These are phyloP conservation scores for Charanyca ferruginea DNA, from an alignment of 2,888 invertebrate genomes.

Conservation along the genomic window DNA sequence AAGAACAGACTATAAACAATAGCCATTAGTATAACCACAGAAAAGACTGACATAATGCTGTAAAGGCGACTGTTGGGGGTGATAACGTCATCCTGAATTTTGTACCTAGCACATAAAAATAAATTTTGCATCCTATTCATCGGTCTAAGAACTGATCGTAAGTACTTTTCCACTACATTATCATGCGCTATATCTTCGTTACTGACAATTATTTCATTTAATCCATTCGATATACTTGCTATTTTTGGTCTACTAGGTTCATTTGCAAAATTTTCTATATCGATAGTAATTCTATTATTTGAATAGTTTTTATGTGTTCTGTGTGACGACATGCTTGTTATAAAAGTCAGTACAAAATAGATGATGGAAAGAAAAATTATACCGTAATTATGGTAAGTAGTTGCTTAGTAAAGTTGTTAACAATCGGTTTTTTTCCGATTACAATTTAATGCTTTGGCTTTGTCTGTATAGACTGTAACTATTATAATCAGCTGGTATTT, in stretches of 20 bases:
- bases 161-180: constrained; percentile 7
- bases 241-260: neutral
- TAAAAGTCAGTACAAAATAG: neutral
- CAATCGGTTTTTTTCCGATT: neutral
- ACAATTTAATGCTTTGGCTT: neutral
- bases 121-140: constrained; percentile 20
- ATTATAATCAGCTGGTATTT: no score
- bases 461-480: no score
- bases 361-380: neutral
- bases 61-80: constrained; percentile 10
- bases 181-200: neutral
- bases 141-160: constrained; percentile 25
- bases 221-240: neutral
- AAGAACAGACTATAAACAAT: neutral
- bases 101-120: constrained; percentile 28
- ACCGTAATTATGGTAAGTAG: constrained; percentile 4
- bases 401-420: neutral
- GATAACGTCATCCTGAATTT: constrained; percentile 21
- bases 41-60: constrained; percentile 3
- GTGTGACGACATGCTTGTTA: neutral
- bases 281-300: constrained; percentile 15
- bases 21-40: neutral
- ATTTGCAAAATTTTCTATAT: neutral
- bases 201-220: neutral
- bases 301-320: neutral